Evolutionary conservation across 1,140 invertebrate species (phyloP).

Genomic region (Homarus americanus): DNA sequence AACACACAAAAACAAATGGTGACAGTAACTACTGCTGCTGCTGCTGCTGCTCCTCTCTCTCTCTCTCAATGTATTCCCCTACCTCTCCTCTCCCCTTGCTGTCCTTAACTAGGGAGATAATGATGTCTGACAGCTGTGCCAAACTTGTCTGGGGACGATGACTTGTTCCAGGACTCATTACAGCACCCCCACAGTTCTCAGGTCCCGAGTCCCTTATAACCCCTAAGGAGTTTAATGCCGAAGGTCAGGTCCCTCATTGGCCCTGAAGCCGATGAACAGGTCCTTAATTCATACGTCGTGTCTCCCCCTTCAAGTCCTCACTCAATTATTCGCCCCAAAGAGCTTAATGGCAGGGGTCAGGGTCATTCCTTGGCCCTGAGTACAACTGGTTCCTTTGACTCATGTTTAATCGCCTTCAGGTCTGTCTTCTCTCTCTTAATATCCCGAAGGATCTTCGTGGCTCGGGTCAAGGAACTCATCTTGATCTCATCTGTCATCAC

Average conservation of each 20-base stretch:
- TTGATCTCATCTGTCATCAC: too few species aligned
- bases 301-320: too few species aligned
- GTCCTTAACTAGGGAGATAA: conserved; percentile 40
- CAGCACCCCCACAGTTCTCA: not conserved
- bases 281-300: too few species aligned
- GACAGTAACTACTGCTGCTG: too few species aligned
- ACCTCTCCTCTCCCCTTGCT: not conserved
- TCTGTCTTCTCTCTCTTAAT: too few species aligned
- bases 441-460: not conserved
- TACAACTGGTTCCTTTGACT: too few species aligned
- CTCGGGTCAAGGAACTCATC: not conserved
- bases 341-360: too few species aligned
- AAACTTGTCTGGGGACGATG: conserved; percentile 6
- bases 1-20: too few species aligned
- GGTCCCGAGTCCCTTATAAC: not conserved
- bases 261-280: too few species aligned
- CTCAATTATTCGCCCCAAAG: too few species aligned
- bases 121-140: conserved; percentile 38
- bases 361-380: too few species aligned
- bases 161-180: not conserved
- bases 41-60: conserved; percentile 5
- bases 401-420: too few species aligned
- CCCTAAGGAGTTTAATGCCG: not conserved
- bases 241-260: not conserved
- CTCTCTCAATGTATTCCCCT: not conserved